A percentile compares a stretch with the other conserved stretches of the same genome.
These are phyloP conservation scores for Sthenelais limicola DNA, from an alignment of 2,888 invertebrate species.

Conservation along the genomic window DNA sequence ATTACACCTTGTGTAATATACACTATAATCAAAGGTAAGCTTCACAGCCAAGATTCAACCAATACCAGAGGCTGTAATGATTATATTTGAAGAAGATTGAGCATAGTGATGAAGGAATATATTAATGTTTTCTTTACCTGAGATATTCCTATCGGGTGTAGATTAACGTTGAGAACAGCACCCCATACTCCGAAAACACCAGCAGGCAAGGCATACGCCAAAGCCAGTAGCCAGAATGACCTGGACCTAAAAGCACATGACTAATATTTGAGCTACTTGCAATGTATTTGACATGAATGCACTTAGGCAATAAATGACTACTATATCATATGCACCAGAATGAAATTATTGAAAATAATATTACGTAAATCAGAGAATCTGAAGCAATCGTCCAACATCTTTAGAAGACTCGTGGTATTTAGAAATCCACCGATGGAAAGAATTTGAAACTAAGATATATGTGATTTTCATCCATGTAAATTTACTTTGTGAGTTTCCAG, in stretches of 20 bases:
- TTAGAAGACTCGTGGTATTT: too few species aligned
- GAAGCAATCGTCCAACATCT: too few species aligned
- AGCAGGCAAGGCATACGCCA: constrained; percentile 57
- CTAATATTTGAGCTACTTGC: too few species aligned
- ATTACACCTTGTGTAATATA: too few species aligned
- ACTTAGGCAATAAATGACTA: too few species aligned
- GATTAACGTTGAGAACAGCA: constrained; percentile 62
- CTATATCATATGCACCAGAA: too few species aligned
- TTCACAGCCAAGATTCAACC: not conserved
- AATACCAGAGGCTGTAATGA: constrained; percentile 38
- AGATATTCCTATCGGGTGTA: constrained; percentile 58
- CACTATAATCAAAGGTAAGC: too few species aligned
- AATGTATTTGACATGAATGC: too few species aligned
- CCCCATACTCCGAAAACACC: constrained; percentile 63
- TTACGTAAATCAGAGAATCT: too few species aligned
- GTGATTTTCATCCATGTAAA: too few species aligned
- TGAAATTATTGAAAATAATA: too few species aligned
- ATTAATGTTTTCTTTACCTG: constrained; percentile 49
- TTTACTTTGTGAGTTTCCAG: constrained; percentile 48
- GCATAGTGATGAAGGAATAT: not conserved
- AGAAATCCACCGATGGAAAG: not conserved
- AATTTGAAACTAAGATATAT: not conserved
- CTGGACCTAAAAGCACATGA: constrained; percentile 1
- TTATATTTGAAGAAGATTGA: not conserved
- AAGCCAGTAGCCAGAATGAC: constrained; percentile 60